Percentiles rank a stretch among this genome's conserved stretches.
Evolutionary conservation across 2,888 invertebrate species (phyloP).

Genomic region (Saturnia pavonia): DNA sequence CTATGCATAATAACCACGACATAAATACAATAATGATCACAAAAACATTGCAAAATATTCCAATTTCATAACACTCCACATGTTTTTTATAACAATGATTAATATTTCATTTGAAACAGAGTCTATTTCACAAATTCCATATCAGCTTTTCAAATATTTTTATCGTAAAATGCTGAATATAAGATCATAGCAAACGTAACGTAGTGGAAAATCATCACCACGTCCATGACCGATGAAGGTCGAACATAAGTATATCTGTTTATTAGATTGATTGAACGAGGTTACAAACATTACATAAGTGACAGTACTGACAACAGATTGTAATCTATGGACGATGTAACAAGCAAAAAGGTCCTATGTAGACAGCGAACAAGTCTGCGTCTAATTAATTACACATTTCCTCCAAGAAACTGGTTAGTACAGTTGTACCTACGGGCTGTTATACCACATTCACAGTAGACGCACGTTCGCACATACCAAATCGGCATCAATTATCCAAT

Average conservation of each 20-base stretch:
- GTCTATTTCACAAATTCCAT: neutral
- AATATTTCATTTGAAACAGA: neutral
- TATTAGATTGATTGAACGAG: neutral
- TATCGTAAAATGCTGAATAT: conserved; percentile 32
- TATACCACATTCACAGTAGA: conserved; percentile 31
- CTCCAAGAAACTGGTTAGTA: conserved; percentile 53
- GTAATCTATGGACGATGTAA: conserved; percentile 44
- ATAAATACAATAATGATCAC: too few relatives aligned
- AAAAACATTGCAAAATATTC: neutral
- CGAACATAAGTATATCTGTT: neutral
- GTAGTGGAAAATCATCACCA: conserved; percentile 45
- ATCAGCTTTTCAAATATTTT: conserved; percentile 23
- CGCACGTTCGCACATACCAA: conserved; percentile 41
- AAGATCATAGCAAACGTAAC: conserved; percentile 42
- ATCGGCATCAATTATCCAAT: conserved; percentile 57
- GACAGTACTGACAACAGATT: conserved; percentile 46
- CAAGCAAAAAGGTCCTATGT: conserved; percentile 43
- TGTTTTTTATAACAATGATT: neutral
- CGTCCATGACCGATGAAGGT: conserved; percentile 38
- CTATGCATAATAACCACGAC: too few relatives aligned
- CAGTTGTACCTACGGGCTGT: conserved; percentile 39
- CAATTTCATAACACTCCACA: neutral
- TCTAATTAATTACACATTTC: conserved; percentile 50
- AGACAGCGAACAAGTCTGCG: conserved; percentile 40
- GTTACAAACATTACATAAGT: conserved; percentile 19